Evolutionary conservation across 1,140 invertebrate genomes (phyloP).

Genomic region (Cardiocondyla obscurior): DNA sequence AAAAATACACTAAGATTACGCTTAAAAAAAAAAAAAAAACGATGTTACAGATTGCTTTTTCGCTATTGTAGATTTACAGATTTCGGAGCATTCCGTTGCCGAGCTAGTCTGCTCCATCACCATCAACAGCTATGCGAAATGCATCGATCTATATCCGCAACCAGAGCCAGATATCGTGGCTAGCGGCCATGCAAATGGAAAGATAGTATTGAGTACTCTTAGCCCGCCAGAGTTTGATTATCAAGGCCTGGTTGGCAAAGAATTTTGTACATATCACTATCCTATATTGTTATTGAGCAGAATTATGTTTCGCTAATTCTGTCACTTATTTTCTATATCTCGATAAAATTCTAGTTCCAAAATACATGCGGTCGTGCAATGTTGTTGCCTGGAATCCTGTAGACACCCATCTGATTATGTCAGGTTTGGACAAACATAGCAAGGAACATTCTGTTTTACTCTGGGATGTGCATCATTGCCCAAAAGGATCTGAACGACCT

Average conservation of each 20-base stretch:
- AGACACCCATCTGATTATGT: slow-evolving; percentile 92
- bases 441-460: slow-evolving; percentile 92
- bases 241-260: slow-evolving; percentile 88
- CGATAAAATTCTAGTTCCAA: slow-evolving; percentile 86
- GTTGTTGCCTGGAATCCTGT: slow-evolving; percentile 94
- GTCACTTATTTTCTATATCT: slow-evolving; percentile 15
- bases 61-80: slow-evolving; percentile 85
- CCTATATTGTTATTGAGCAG: neutral
- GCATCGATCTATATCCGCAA: slow-evolving; percentile 91
- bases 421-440: slow-evolving; percentile 93
- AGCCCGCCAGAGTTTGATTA: slow-evolving; percentile 89
- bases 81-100: slow-evolving; percentile 88
- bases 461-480: slow-evolving; percentile 90
- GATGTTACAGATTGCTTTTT: slow-evolving; percentile 52
- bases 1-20: neutral
- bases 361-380: slow-evolving; percentile 93
- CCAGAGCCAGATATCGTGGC: slow-evolving; percentile 90
- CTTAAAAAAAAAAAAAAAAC: neutral
- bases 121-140: slow-evolving; percentile 89
- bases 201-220: slow-evolving; percentile 91
- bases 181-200: slow-evolving; percentile 94
- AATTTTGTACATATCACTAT: slow-evolving; percentile 87
- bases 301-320: neutral
- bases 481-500: slow-evolving; percentile 82
- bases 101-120: slow-evolving; percentile 88